These are phyloP conservation scores for Synanthedon tipuliformis DNA, from an alignment of 2,888 invertebrate species.

Conservation along the genomic window DNA sequence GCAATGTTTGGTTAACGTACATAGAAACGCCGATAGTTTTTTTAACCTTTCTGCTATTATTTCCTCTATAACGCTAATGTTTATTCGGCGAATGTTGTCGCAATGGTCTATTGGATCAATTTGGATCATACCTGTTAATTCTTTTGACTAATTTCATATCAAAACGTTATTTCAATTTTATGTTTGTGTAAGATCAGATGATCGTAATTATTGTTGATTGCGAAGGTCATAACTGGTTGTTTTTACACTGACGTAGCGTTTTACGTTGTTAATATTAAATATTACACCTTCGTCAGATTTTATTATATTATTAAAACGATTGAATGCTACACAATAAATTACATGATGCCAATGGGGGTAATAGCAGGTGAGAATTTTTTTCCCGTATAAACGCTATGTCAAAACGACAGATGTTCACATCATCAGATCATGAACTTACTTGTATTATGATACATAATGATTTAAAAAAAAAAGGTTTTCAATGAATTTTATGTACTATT, in stretches of 20 bases:
- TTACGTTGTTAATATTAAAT: constrained; percentile 13
- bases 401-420: too few relatives aligned
- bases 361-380: constrained; percentile 19
- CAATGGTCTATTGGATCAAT: constrained; percentile 33
- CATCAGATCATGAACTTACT: too few relatives aligned
- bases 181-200: constrained; percentile 46
- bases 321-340: too few relatives aligned
- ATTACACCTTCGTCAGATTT: constrained; percentile 11
- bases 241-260: constrained; percentile 25
- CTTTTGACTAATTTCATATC: constrained; percentile 14
- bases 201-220: constrained; percentile 34
- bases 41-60: constrained; percentile 46
- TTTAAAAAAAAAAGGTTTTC: too few relatives aligned
- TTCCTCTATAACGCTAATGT: constrained; percentile 35
- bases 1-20: constrained; percentile 56
- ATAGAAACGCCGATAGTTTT: constrained; percentile 46
- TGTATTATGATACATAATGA: too few relatives aligned
- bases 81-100: constrained; percentile 38
- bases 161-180: constrained; percentile 20
- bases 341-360: constrained; percentile 22
- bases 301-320: too few relatives aligned
- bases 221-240: constrained; percentile 34
- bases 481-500: too few relatives aligned
- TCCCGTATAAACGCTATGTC: not conserved
- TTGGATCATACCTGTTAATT: constrained; percentile 12